Evolutionary conservation across 2,888 invertebrate species (phyloP), one percentile per base, ranked within the genome.

Genomic region (Hipparchia semele): DNA sequence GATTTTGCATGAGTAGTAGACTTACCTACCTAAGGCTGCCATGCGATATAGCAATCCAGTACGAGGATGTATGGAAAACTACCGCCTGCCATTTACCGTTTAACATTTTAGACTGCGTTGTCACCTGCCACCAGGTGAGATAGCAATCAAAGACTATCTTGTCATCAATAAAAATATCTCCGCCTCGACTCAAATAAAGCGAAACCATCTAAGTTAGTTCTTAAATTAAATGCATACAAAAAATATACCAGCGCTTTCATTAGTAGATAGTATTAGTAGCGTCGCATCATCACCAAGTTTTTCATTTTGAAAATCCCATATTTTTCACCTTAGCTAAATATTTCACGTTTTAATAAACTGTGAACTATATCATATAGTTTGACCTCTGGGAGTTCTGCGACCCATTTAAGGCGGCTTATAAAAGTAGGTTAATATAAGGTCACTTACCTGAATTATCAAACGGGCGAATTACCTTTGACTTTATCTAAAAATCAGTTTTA

Each of bases 391-490:
- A 72, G 68, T 68, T 68, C 51, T 51, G 68, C 62, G 72, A 72
- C 72, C 72, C 64, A 72, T 68, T 72, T 72, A 69, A 72, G 51
- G 59, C 68, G 68, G 59, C 59, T 61, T 60, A 69, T 69, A 69
- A 72, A 72, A 72, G 62, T 72, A 72, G 72, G 64, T 58, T 72
- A 72, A 68, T 62, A 72, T 69, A 49, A 62, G 72, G 68, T 72
- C 72, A 58, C 62, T 68, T 68, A 68, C 72, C 68, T 72, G 62
- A 12, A 54, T 64, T 64, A 72, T 64, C 62, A 68, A 68, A 51
- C 49, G 56, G 56, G 6, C 53, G 58, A 68, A 64, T 72, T 59
- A 58, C 49, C 49, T 68, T 54, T 51, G 64, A 64, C 54, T 68
- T 61, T 9, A 61, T 61, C 69, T 53, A n/a, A 69, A 69, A 68